phyloP scores from a whole-genome alignment of 2,113 vertebrate genomes.

The Ranitomeya imitator region DNA sequence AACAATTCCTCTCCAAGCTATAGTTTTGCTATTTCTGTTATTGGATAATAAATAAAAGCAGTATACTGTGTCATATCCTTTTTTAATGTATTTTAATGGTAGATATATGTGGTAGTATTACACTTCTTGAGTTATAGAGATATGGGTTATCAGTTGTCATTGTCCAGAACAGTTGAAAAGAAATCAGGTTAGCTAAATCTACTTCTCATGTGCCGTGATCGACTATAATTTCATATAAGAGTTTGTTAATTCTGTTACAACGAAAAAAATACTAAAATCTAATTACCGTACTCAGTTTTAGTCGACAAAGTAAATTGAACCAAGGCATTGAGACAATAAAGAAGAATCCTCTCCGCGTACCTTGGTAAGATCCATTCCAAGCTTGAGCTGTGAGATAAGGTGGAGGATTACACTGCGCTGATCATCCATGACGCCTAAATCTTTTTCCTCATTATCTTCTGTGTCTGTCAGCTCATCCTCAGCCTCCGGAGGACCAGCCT shows the following conservation, averaged over 20 bases:
- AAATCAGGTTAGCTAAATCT: constrained; percentile 14
- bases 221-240: constrained; percentile 26
- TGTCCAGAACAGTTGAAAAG: neutral
- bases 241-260: constrained; percentile 37
- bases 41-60: neutral
- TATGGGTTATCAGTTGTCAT: neutral
- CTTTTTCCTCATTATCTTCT: constrained; percentile 89
- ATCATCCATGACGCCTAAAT: constrained; percentile 89
- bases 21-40: neutral
- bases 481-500: constrained; percentile 72
- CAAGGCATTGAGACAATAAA: constrained; percentile 6
- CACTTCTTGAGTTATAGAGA: constrained; percentile 15
- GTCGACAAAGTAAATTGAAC: neutral
- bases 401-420: constrained; percentile 92
- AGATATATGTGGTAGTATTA: neutral
- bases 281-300: constrained; percentile 38
- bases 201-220: neutral
- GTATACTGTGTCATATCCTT: too few species aligned
- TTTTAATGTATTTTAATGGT: neutral
- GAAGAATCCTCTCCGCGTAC: constrained; percentile 66
- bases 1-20: neutral
- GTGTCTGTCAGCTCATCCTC: constrained; percentile 88
- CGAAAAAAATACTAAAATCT: constrained; percentile 41
- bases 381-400: constrained; percentile 93
- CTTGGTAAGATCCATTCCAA: constrained; percentile 96